These are phyloP conservation scores for Musca domestica DNA, from an alignment of 1,140 invertebrate species.

Conservation along the genomic window DNA sequence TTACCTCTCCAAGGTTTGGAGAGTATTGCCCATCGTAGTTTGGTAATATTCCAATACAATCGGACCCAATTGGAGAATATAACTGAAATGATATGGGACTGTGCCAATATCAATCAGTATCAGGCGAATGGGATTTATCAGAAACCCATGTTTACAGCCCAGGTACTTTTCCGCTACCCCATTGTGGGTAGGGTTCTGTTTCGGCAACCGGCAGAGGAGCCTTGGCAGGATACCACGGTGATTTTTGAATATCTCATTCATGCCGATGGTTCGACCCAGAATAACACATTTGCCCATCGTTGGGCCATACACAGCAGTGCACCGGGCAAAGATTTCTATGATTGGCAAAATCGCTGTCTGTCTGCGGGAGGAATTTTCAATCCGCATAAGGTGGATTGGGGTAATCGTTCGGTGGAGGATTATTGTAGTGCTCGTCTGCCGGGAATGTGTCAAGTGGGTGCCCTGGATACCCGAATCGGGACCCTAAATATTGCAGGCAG, in stretches of 20 bases:
- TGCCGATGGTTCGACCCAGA: constrained; percentile 77
- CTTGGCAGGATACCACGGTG: constrained; percentile 78
- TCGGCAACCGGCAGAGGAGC: constrained; percentile 75
- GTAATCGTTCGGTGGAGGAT: constrained; percentile 55
- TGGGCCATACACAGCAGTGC: constrained; percentile 65
- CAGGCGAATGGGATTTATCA: constrained; percentile 66
- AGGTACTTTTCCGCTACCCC: constrained; percentile 79
- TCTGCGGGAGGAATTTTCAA: constrained; percentile 79
- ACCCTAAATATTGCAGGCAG: constrained; percentile 72
- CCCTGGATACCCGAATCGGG: constrained; percentile 69
- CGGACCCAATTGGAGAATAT: constrained; percentile 54
- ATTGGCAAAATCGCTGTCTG: constrained; percentile 81
- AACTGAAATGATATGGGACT: constrained; percentile 66
- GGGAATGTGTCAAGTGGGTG: constrained; percentile 66
- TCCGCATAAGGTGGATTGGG: constrained; percentile 69
- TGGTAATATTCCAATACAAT: constrained; percentile 77
- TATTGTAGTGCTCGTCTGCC: constrained; percentile 59
- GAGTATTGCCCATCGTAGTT: constrained; percentile 76
- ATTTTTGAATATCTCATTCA: constrained; percentile 77
- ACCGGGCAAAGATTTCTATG: constrained; percentile 81
- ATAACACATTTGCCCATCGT: constrained; percentile 75
- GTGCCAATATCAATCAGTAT: constrained; percentile 66
- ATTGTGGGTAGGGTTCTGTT: constrained; percentile 84
- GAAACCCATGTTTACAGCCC: constrained; percentile 69
- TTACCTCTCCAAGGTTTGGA: constrained; percentile 78